A percentile compares a stretch with the other conserved stretches of the same genome.
Conservation (phyloP, 1,140 invertebrate genomes). For the Temnothorax nylanderi region DNA sequence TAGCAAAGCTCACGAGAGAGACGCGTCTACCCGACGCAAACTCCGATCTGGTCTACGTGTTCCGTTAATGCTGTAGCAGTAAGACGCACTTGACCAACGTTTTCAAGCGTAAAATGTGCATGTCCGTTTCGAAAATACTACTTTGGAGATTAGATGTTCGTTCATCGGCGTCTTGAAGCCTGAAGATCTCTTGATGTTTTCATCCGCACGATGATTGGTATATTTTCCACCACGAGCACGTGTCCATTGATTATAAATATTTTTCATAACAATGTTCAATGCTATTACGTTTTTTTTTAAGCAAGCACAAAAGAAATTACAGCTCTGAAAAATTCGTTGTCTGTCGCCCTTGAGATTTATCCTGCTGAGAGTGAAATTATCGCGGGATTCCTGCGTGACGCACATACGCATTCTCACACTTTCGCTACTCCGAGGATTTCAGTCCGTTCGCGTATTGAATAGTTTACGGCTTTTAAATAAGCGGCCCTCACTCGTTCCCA, state of each 20-base stretch:
- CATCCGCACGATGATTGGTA: background rate
- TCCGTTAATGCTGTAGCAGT: background rate
- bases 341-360: background rate
- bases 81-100: slow-evolving; percentile 8
- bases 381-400: background rate
- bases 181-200: background rate
- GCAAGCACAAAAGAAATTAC: background rate
- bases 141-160: background rate
- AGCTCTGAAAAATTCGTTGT: background rate
- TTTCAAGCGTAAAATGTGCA: slow-evolving; percentile 17
- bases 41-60: slow-evolving; percentile 10
- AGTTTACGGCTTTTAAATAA: slow-evolving; percentile 86
- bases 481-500: slow-evolving; percentile 81
- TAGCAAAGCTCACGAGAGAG: background rate
- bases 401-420: slow-evolving; percentile 24
- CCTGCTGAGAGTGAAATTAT: slow-evolving; percentile 12
- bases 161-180: background rate
- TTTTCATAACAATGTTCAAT: background rate
- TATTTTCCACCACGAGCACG: background rate
- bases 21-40: background rate
- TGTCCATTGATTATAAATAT: background rate
- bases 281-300: background rate
- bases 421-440: slow-evolving; percentile 6
- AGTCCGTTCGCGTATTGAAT: slow-evolving; percentile 78
- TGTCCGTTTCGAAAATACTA: slow-evolving; percentile 5